Conservation (phyloP, 2,113 vertebrate species). For the Hipposideros armiger region DNA sequence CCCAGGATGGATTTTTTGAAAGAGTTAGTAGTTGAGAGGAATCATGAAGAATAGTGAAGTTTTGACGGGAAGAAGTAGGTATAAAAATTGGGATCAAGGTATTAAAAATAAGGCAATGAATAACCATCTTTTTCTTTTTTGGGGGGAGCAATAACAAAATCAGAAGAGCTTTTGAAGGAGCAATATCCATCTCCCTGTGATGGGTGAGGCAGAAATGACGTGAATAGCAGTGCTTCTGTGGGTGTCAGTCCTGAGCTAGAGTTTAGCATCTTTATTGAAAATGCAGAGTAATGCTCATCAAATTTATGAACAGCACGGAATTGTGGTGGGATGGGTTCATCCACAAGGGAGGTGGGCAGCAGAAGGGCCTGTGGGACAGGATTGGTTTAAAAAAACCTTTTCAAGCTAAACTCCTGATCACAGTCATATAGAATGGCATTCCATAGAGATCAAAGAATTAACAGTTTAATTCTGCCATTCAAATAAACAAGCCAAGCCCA, state of each 20-base stretch:
- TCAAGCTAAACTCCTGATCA: not conserved
- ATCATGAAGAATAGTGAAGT: conserved; percentile 9
- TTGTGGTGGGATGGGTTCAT: not conserved
- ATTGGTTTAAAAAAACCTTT: conserved; percentile 15
- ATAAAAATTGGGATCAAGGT: not conserved
- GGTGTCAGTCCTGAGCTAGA: not conserved
- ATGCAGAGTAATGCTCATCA: not conserved
- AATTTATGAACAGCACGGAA: not conserved
- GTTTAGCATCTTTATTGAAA: conserved; percentile 38
- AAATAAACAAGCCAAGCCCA: conserved; percentile 46
- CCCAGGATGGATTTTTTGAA: conserved; percentile 17
- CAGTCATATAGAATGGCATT: not conserved
- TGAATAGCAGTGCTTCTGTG: not conserved
- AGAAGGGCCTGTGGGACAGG: not conserved
- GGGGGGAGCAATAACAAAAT: not conserved
- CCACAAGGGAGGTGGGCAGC: not conserved
- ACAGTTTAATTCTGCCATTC: conserved; percentile 50
- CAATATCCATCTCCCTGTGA: not conserved
- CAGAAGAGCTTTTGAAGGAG: conserved; percentile 9
- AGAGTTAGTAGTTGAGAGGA: not conserved
- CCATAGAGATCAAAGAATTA: not conserved
- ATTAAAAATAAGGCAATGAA: conserved; percentile 27
- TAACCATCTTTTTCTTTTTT: not conserved
- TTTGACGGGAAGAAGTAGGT: conserved; percentile 19
- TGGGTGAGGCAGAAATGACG: not conserved